phyloP scores from a whole-genome alignment of 2,113 vertebrate genomes.

The Macroglossus sobrinus region DNA sequence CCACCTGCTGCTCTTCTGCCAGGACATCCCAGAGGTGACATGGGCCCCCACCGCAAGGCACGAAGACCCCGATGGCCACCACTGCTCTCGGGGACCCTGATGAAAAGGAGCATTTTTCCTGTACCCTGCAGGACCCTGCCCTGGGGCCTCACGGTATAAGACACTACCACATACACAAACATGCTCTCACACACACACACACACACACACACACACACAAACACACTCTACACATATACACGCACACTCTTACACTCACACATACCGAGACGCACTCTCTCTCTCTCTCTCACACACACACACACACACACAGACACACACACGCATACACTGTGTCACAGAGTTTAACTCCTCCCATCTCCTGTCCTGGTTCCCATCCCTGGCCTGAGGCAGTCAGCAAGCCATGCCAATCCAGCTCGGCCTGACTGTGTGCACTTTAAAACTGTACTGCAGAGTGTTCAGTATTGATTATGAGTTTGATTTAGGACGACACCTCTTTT shows the following conservation, averaged over 20 bases:
- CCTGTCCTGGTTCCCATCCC: accelerated
- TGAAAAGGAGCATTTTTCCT: background rate
- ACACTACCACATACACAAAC: background rate
- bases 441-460: background rate
- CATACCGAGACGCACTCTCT: too few relatives aligned
- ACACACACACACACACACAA: too few relatives aligned
- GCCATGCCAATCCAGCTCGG: background rate
- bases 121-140: background rate
- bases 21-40: accelerated
- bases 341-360: too few relatives aligned
- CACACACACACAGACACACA: accelerated
- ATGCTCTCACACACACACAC: too few relatives aligned
- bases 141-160: background rate
- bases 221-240: too few relatives aligned
- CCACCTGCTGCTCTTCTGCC: background rate
- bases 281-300: too few relatives aligned
- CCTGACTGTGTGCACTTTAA: background rate
- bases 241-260: too few relatives aligned
- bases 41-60: background rate
- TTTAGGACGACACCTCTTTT: background rate
- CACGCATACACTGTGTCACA: too few relatives aligned
- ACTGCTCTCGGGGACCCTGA: background rate
- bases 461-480: background rate
- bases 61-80: background rate
- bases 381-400: background rate